phyloP scores from a whole-genome alignment of 2,113 vertebrate genomes.

The Cyanocitta stelleri region DNA sequence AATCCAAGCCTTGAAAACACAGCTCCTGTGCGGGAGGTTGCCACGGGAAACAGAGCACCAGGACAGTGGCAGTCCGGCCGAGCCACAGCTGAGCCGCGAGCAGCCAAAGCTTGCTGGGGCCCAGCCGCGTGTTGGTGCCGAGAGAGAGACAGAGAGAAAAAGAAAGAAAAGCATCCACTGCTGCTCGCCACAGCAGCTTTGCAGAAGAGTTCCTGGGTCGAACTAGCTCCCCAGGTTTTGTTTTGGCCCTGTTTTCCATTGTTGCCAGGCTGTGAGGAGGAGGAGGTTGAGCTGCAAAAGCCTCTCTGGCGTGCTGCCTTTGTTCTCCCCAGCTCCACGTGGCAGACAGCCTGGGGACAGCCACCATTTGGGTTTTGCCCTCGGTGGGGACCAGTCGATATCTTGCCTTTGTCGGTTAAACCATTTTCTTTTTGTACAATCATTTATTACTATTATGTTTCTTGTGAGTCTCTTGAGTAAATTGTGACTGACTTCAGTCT shows the following conservation, averaged over 20 bases:
- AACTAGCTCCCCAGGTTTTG: neutral
- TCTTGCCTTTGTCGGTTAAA: neutral
- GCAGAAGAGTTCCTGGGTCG: neutral
- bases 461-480: neutral
- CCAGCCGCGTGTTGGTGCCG: rapidly evolving
- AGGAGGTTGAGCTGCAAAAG: neutral
- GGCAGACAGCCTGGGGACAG: neutral
- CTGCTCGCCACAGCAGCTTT: neutral
- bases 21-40: neutral
- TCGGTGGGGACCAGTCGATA: rapidly evolving
- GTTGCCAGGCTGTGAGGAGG: neutral
- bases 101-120: neutral
- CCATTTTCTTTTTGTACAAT: neutral
- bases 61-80: neutral
- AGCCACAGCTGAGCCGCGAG: rapidly evolving
- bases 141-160: neutral
- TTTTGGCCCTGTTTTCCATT: neutral
- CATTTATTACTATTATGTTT: neutral
- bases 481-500: neutral
- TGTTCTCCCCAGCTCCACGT: neutral
- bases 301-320: neutral
- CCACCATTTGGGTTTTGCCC: neutral
- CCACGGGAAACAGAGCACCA: neutral
- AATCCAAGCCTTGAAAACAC: neutral
- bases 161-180: neutral